phyloP scores from a whole-genome alignment of 2,113 vertebrate genomes.

The Chloropsis cyanopogon region DNA sequence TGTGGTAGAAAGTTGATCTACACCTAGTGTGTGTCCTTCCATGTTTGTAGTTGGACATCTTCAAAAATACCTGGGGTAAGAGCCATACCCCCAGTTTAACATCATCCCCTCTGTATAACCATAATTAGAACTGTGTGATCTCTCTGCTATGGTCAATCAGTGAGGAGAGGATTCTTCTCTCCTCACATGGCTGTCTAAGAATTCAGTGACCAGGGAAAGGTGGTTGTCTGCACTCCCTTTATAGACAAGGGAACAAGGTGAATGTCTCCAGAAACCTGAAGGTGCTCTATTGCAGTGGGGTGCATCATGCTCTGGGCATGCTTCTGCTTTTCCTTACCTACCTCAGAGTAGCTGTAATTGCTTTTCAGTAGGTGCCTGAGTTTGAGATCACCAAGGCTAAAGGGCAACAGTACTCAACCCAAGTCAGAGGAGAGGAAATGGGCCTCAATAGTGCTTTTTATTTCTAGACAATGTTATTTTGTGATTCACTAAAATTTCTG shows the following conservation, averaged over 20 bases:
- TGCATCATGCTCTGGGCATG: neutral
- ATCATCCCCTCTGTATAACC: neutral
- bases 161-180: neutral
- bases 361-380: neutral
- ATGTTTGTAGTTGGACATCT: neutral
- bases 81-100: slow-evolving; percentile 1
- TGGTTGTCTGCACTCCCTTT: neutral
- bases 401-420: neutral
- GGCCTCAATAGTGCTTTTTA: neutral
- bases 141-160: neutral
- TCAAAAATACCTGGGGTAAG: slow-evolving; percentile 8
- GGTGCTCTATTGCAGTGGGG: neutral
- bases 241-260: neutral
- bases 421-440: neutral
- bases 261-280: neutral
- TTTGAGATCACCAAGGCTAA: neutral
- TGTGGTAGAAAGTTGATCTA: neutral
- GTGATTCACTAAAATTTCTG: slow-evolving; percentile 27
- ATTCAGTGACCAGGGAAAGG: neutral
- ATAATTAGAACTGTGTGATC: neutral
- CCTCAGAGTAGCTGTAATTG: neutral
- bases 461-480: neutral
- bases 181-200: neutral
- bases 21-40: neutral
- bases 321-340: neutral